phyloP scores from a whole-genome alignment of 92 coral and sea anemone genomes.

The Zoanthus sociatus region DNA sequence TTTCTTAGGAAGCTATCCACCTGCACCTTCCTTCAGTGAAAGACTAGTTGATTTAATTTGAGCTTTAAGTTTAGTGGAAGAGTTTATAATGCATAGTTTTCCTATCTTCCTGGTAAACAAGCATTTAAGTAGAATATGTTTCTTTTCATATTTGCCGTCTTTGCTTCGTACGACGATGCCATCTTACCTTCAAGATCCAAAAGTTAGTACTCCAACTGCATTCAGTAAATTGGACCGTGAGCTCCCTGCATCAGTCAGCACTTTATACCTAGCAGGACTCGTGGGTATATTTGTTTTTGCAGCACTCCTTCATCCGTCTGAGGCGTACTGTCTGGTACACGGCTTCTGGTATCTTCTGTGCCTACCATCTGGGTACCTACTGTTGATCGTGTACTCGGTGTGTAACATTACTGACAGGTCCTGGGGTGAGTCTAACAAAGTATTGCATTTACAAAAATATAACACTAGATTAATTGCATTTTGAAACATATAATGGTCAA shows the following conservation, averaged over 20 bases:
- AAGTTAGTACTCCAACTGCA: constrained; percentile 1
- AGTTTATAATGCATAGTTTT: no score
- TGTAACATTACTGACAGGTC: constrained; percentile 96
- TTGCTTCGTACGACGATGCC: constrained; percentile 6
- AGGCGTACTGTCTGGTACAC: constrained; percentile 76
- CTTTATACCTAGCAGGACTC: constrained; percentile 77
- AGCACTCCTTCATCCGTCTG: constrained; percentile 82
- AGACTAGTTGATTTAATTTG: no score
- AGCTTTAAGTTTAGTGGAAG: no score
- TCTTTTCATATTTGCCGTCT: background rate
- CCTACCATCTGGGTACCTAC: constrained; percentile 93
- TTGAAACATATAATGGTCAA: no score
- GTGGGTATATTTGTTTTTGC: constrained; percentile 71
- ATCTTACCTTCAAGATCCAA: constrained; percentile 10
- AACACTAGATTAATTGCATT: background rate
- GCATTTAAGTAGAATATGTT: background rate
- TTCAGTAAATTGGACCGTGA: constrained; percentile 17
- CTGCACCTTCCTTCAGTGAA: no score
- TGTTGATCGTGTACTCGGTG: constrained; percentile 85
- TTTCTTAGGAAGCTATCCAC: no score
- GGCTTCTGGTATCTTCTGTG: constrained; percentile 89
- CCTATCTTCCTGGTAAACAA: no score
- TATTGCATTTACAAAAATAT: background rate
- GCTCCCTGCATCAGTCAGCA: constrained; percentile 77
- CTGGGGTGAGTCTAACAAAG: constrained; percentile 79